Evolutionary conservation across 1,140 invertebrate genomes (phyloP), one percentile per base, ranked within the genome.

Genomic region (Drosophila equinoxialis): DNA sequence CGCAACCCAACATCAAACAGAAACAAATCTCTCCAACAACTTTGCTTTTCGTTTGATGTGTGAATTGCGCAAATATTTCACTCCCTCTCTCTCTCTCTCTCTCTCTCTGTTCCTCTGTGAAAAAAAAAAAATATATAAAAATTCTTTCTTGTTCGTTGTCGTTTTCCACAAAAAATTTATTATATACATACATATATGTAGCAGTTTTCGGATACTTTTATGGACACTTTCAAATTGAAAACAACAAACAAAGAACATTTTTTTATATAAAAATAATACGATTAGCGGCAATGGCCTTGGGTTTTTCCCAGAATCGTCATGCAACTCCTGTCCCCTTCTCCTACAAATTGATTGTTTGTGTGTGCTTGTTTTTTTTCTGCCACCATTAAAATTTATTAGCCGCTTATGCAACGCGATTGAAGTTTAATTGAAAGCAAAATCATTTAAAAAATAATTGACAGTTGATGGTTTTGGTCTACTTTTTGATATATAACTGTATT

Each of bases 1-100:
- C 74, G 58, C 51, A 65, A 69, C 42, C 71, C 83, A 89, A 87
- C 84, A 84, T 87, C 83, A 87, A 87, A 87, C 80, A 80, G 73
- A 89, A 70, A 51, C 45, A 87, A 79, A 45, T 60, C 54, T 71
- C 68, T 33, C 59, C 41, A 39, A 57, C 64, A 77, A 77, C 68
- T 66, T 77, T 73, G 17, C 75, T 39, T 51, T 63, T 68, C 69
- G 68, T 86, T 79, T 86, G 68, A 84, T 78, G 70, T 85, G 70
- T 77, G 69, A 81, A 68, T 70, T 74, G 69, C 59, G 75, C 64
- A 87, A 79, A 89, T 85, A 79, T 83, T 83, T 87, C 73, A 68
- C 6, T 30, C 30, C 6, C 5, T 30, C 30, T 30, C 30, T 30
- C 30, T 30, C 30, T 30, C 30, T 30, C 30, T 30, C 30, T 30